These are phyloP conservation scores for Brachyptera risi DNA, from an alignment of 2,888 invertebrate genomes.

Conservation along the genomic window DNA sequence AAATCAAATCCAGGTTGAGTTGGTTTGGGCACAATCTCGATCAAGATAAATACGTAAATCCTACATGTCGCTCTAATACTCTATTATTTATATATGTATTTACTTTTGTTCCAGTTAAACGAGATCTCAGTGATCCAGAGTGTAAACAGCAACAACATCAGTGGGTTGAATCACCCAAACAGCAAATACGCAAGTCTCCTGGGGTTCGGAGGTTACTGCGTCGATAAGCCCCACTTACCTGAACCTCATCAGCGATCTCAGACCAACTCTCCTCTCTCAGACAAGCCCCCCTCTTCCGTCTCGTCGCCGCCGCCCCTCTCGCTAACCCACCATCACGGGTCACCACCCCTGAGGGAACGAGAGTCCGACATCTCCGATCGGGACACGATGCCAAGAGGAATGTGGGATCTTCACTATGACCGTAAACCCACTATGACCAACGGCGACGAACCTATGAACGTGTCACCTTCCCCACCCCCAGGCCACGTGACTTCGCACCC, in stretches of 20 bases:
- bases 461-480: constrained; percentile 38
- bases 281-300: constrained; percentile 45
- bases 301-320: constrained; percentile 40
- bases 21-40: no score
- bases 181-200: constrained; percentile 66
- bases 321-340: constrained; percentile 49
- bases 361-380: neutral
- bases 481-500: constrained; percentile 46
- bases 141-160: constrained; percentile 55
- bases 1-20: no score
- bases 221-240: constrained; percentile 50
- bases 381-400: constrained; percentile 39
- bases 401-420: constrained; percentile 57
- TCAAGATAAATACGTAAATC: no score
- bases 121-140: constrained; percentile 72
- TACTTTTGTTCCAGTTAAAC: constrained; percentile 65
- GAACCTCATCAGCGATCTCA: constrained; percentile 38
- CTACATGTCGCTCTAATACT: no score
- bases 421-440: constrained; percentile 47
- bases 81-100: no score
- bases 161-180: constrained; percentile 51
- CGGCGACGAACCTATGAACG: constrained; percentile 39
- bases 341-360: constrained; percentile 23
- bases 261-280: constrained; percentile 49
- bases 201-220: constrained; percentile 67